Percentiles rank a stretch among this genome's conserved stretches.
phyloP scores from a whole-genome alignment of 2,888 invertebrate species.

The Pseudolycoriella hygida region DNA sequence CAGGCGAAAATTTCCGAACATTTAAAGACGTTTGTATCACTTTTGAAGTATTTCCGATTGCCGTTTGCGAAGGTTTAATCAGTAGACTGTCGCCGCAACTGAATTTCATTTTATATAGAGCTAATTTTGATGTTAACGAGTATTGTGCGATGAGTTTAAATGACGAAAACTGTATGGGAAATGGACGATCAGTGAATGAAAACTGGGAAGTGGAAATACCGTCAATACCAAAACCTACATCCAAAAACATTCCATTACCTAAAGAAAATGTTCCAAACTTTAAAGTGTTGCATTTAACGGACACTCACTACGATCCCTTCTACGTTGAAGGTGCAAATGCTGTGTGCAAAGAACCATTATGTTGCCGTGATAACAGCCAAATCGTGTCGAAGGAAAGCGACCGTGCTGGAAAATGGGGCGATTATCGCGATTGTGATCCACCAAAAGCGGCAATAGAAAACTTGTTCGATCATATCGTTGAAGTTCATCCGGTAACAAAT shows the following conservation, averaged over 20 bases:
- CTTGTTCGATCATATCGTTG: constrained; percentile 75
- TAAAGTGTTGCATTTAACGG: constrained; percentile 90
- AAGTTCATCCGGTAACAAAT: constrained; percentile 57
- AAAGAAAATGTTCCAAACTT: constrained; percentile 59
- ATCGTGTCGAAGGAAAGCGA: constrained; percentile 52
- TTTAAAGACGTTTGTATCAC: too few relatives aligned
- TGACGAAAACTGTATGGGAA: too few relatives aligned
- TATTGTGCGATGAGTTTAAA: too few relatives aligned
- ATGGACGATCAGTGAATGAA: too few relatives aligned
- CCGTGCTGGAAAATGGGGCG: constrained; percentile 90
- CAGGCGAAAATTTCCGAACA: too few relatives aligned
- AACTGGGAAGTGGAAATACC: constrained; percentile 86
- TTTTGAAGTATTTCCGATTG: too few relatives aligned
- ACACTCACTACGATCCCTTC: constrained; percentile 89
- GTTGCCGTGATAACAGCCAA: constrained; percentile 77
- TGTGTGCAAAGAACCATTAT: constrained; percentile 84
- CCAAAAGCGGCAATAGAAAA: constrained; percentile 84
- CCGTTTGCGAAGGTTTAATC: too few relatives aligned
- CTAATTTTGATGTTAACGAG: too few relatives aligned
- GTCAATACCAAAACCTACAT: constrained; percentile 65
- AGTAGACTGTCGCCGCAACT: too few relatives aligned
- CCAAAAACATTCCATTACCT: constrained; percentile 45
- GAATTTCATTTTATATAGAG: too few relatives aligned
- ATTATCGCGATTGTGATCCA: constrained; percentile 78
- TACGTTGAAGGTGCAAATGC: constrained; percentile 83